These are phyloP conservation scores for Desmodus rotundus DNA, from an alignment of 2,113 vertebrate genomes.

Conservation along the genomic window DNA sequence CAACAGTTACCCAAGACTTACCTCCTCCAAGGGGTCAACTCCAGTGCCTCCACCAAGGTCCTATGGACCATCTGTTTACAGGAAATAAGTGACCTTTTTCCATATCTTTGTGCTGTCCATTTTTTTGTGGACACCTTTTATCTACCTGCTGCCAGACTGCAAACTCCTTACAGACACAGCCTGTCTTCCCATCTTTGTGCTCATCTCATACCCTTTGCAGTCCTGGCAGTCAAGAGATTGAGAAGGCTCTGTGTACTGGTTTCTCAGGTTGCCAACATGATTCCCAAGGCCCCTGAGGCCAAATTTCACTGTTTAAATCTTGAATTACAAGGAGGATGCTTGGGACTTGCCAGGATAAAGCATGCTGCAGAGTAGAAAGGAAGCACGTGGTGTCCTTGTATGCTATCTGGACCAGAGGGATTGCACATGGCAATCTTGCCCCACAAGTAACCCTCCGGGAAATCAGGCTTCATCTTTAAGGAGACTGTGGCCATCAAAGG, in stretches of 20 bases:
- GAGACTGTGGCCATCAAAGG: not conserved
- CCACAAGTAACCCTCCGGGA: not conserved
- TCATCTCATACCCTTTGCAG: not conserved
- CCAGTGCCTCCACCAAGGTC: no score
- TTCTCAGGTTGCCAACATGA: not conserved
- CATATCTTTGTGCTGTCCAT: fast-evolving
- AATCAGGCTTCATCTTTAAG: not conserved
- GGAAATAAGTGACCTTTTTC: not conserved
- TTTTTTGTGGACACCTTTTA: not conserved
- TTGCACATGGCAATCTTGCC: not conserved
- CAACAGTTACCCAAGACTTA: not conserved
- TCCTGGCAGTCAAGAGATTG: fast-evolving
- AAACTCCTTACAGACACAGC: not conserved
- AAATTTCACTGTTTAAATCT: not conserved
- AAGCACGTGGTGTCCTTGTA: not conserved
- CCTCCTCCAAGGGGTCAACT: not conserved
- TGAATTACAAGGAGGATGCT: not conserved
- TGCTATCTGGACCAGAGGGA: not conserved
- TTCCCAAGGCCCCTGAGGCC: not conserved
- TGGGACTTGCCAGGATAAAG: not conserved
- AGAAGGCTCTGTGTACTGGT: not conserved
- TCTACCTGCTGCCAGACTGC: not conserved
- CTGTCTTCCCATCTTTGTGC: not conserved
- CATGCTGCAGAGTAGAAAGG: not conserved
- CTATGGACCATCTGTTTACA: not conserved